These are phyloP conservation scores for Enteromius unitaeniatus DNA, from an alignment of 2,797 vertebrate species.

Conservation along the genomic window DNA sequence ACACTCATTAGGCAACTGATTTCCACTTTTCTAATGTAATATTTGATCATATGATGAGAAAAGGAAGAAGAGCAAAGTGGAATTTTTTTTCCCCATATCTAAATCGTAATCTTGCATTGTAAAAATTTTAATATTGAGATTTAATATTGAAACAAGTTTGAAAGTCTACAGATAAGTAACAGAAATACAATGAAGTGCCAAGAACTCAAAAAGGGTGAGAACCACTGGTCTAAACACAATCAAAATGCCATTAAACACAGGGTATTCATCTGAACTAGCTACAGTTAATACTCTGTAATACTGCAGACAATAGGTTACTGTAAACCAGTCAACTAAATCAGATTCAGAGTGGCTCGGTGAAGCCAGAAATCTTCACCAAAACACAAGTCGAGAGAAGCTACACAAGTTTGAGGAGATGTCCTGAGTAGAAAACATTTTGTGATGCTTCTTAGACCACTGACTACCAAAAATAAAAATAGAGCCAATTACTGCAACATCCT, in stretches of 20 bases:
- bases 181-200: background rate
- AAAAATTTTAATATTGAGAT: background rate
- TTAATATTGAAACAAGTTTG: too few species aligned
- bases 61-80: background rate
- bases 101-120: background rate
- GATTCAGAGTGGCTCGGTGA: background rate
- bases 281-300: background rate
- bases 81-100: too few species aligned
- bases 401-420: slow-evolving; percentile 26
- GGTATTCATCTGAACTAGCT: background rate
- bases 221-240: background rate
- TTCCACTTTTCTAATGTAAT: background rate
- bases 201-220: background rate
- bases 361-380: slow-evolving; percentile 10
- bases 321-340: background rate
- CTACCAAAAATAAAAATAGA: slow-evolving; percentile 47
- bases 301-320: background rate
- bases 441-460: slow-evolving; percentile 27
- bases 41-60: background rate
- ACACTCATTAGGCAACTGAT: background rate
- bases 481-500: slow-evolving; percentile 43
- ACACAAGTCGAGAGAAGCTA: slow-evolving; percentile 3
- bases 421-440: slow-evolving; percentile 45
- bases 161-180: background rate
- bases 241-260: background rate